Evolutionary conservation across 1,140 invertebrate species (phyloP), one percentile per base, ranked within the genome.

Genomic region (Diploscapter pachys): DNA sequence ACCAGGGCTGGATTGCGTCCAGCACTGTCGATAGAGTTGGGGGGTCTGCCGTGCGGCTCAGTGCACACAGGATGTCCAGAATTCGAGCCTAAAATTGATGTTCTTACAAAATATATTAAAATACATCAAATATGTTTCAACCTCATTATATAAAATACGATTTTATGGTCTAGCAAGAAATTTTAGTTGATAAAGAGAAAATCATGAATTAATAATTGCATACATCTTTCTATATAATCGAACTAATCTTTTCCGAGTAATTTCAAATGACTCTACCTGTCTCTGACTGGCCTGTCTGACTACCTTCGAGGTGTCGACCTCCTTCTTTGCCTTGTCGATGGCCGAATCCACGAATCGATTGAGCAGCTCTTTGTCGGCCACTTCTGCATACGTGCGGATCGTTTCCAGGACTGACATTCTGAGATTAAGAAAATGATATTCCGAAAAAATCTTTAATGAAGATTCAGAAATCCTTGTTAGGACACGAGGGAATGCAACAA

Each of bases 371-470:
- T 71, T 54, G 13, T 77, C 73, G 11, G 79, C 73, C 3, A 77
- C 48, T 68, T 80, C 73, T 2, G 70, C 61, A 55, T 80, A 80
- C 9, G 77, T 9, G 4, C 78, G 64, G 49, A 80, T 74, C 6
- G 79, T 80, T 57, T 80, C 79, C 57, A 80, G 63, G 49, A 75
- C 71, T 2, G 79, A 63, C 4, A 79, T 66, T 59, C 57, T 59
- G 57, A 59, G 31, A 59, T 11, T 11, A 59, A 59, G 9, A 11
- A 59, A 59, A 59, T 59, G 57, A 11, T 11, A 59, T 11, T 31
- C 57, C 31, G 57, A 11, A 11, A 11, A 11, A 59, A 59, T 11
- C 31, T 31, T 31, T 0, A 31, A 31, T 31, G 31, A 31, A 31
- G 31, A 31, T 31, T 31, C 31, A 31, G 31, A 31, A 31, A 31